Conservation (phyloP, 2,113 vertebrate species). For the Calypte anna region DNA sequence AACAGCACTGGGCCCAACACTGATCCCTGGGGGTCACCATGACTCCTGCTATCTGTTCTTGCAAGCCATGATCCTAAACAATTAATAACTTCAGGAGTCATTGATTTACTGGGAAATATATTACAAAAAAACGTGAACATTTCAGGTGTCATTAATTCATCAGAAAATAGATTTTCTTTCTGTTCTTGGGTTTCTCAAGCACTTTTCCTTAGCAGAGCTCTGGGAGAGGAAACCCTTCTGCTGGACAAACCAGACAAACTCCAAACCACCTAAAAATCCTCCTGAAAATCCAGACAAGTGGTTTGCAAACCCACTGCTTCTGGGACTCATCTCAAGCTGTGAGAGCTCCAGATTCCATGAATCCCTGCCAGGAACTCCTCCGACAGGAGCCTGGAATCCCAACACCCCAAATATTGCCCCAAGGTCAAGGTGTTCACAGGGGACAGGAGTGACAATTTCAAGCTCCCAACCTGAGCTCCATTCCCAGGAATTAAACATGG, state of each 20-base stretch:
- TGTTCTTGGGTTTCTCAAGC: not conserved
- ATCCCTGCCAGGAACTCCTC: constrained; percentile 57
- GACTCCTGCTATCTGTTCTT: not conserved
- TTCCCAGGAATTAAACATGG: not conserved
- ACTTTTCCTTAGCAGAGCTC: not conserved
- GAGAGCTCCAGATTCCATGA: constrained; percentile 61
- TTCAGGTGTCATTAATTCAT: not conserved
- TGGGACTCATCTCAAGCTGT: constrained; percentile 7
- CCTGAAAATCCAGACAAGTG: not conserved
- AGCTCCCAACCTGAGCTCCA: constrained; percentile 13
- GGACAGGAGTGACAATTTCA: not conserved
- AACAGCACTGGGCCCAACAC: too few relatives aligned
- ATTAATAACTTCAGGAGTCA: not conserved
- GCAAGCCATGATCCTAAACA: not conserved
- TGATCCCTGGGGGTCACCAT: too few relatives aligned
- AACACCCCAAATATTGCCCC: constrained; percentile 29
- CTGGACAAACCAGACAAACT: not conserved
- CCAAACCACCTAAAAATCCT: not conserved
- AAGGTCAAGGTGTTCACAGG: constrained; percentile 44
- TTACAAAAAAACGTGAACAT: too few relatives aligned
- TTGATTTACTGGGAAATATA: not conserved
- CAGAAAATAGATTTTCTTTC: not conserved
- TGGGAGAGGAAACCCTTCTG: not conserved
- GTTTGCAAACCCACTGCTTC: constrained; percentile 31
- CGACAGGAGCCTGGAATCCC: not conserved